Evolutionary conservation across 2,888 invertebrate species (phyloP), one percentile per base, ranked within the genome.

Genomic region (Tenthredo mesomela): DNA sequence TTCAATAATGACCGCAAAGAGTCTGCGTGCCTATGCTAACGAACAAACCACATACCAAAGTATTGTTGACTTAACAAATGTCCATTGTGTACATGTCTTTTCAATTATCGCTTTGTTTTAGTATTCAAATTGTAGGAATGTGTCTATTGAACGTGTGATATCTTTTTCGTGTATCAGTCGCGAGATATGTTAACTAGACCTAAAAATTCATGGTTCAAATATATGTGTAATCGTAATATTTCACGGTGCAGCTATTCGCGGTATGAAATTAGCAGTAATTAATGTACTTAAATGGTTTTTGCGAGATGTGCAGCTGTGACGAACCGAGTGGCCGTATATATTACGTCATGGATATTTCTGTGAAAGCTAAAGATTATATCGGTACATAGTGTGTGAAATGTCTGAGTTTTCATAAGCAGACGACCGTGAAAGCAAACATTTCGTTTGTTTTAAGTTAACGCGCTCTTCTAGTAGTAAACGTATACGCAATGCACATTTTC

Each of bases 261-360:
- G 6, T 18, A 7, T 18, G 33, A 15, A 67, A 67, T 67, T 67
- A 29, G 12, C 47, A 15, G 25, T 21, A 40, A 73, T 73, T 73
- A 40, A 9, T 43, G 15, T 18, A 21, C 21, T 73, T 25, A n/a
- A 71, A 71, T 1, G 18, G 18, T 71, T 71, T 71, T 21, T n/a
- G 21, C 71, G 40, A 71, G 40, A 40, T 71, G 6, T 50, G 73
- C 73, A 73, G 25, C 12, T 21, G 12, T 43, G 40, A 33, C 29
- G 71, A 7, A 71, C 9, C 33, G 40, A 73, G 43, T 21, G 43
- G 43, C 37, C 37, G 7, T 37, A 15, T 37, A 2, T 33, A 15
- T 70, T 25, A 70, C 73, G 21, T 73, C 21, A 43, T 73, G 21
- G 40, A 73, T 73, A 73, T 73, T 73, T 73, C 43, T 25, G 21